phyloP scores from a whole-genome alignment of 2,797 vertebrate species.

The Pseudochirops cupreus region DNA sequence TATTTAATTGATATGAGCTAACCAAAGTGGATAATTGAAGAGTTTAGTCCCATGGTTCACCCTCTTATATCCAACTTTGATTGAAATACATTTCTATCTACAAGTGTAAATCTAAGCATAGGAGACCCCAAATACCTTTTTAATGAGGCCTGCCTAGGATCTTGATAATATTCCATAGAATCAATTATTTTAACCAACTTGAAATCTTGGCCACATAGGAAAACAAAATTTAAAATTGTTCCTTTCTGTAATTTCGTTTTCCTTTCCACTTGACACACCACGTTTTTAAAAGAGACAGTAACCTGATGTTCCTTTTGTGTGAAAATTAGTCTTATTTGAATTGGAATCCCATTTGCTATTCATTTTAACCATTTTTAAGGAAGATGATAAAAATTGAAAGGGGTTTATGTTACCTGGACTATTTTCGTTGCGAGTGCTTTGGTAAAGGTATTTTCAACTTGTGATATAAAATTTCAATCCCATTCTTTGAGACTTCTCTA shows the following conservation, averaged over 20 bases:
- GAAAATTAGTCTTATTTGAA: not conserved
- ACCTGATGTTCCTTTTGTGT: not conserved
- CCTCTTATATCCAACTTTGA: not conserved
- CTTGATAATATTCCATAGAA: not conserved
- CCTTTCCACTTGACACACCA: not conserved
- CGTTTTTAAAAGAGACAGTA: not conserved
- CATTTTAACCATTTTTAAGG: not conserved
- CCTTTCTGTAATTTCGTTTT: not conserved
- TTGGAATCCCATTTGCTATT: not conserved
- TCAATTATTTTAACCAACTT: not conserved
- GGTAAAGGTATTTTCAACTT: not conserved
- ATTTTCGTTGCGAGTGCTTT: not conserved
- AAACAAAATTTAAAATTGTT: not conserved
- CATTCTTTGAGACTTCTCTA: not conserved
- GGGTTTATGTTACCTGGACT: not conserved
- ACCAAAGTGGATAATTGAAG: not conserved
- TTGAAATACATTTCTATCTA: not conserved
- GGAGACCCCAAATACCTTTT: not conserved
- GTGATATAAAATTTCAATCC: not conserved
- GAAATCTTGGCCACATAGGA: not conserved
- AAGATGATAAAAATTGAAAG: not conserved
- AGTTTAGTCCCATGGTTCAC: not conserved
- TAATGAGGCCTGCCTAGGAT: not conserved
- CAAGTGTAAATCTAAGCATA: not conserved
- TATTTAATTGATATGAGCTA: not conserved